phyloP scores from a whole-genome alignment of 1,140 invertebrate genomes.

The Drosophila kanapiae region DNA sequence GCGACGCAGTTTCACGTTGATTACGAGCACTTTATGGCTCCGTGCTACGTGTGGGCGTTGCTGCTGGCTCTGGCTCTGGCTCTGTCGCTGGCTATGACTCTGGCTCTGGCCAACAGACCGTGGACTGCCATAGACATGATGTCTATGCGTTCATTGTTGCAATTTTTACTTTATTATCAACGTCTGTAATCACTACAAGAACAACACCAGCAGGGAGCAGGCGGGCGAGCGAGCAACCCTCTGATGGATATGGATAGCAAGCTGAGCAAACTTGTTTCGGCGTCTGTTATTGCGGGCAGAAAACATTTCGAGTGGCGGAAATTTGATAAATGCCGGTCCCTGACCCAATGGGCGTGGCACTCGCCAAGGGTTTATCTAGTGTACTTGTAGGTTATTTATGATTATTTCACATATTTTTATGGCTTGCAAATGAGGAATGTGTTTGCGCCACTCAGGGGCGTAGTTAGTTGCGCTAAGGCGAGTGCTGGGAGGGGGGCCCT shows the following conservation, averaged over 20 bases:
- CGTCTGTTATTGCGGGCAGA: slow-evolving; percentile 52
- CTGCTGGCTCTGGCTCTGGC: slow-evolving; percentile 10
- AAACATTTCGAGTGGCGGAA: slow-evolving; percentile 29
- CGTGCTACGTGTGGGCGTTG: slow-evolving; percentile 76
- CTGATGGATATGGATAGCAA: slow-evolving; percentile 5
- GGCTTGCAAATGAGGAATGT: slow-evolving; percentile 50
- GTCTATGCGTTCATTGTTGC: slow-evolving; percentile 69
- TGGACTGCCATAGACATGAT: slow-evolving; percentile 51
- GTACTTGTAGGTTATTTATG: slow-evolving; percentile 70
- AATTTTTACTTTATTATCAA: slow-evolving; percentile 73
- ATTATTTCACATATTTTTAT: slow-evolving; percentile 54
- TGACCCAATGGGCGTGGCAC: slow-evolving; percentile 69
- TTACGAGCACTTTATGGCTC: slow-evolving; percentile 79
- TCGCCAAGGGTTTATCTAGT: slow-evolving; percentile 57
- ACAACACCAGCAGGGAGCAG: background rate
- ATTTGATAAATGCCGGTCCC: slow-evolving; percentile 58
- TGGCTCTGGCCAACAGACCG: slow-evolving; percentile 17
- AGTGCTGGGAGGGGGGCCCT: background rate
- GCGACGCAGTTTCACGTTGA: slow-evolving; percentile 75
- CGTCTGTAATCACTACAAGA: slow-evolving; percentile 49
- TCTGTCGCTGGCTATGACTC: background rate
- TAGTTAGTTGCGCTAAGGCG: background rate
- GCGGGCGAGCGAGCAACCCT: slow-evolving; percentile 31
- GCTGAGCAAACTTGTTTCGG: slow-evolving; percentile 36
- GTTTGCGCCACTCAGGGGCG: slow-evolving; percentile 13